Base-by-base conservation (phyloP, 2,888 invertebrate genomes). In the Temnothorax ravouxi region DNA sequence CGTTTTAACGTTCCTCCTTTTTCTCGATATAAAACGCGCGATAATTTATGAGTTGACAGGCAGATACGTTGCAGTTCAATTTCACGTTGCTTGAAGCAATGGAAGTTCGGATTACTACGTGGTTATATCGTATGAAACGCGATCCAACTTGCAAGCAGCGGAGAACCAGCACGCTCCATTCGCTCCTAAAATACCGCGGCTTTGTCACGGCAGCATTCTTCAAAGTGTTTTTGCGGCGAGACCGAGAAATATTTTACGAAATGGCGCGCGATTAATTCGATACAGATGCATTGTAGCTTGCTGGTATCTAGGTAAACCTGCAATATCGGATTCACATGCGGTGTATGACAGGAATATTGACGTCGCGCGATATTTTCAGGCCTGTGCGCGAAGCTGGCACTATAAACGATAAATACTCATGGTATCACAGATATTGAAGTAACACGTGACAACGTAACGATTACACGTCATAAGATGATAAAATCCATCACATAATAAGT, bases 131-230 rank as follows among this genome's bases (percentile, higher is more conserved):
- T 54, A 69, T 69, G 77, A 69, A 77, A 77, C 44, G 54, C 69
- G 77, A 77, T 56, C 77, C 69, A 69, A 77, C n/a, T 67, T 69
- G 54, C 56, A 21, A 50, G 54, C 77, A 44, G 69, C 54, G 29
- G 54, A 44, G 54, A 44, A 66, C 67, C 77, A n/a, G n/a, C 77
- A 44, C 69, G 54, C 69, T 69, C 41, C n/a, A 44, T 77, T 69
- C 77, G 77, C 69, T 77, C 77, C 77, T 67, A 77, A 77, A 77
- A 77, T 77, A 77, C 44, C 69, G 69, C 69, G 54, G 69, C 77
- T 69, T 77, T 77, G 77, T 69, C 69, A 44, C 56, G 69, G 15
- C 44, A 77, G 77, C 69, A 77, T 77, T 77, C 69, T 69, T 69
- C 44, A 69, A 69, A 77, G 56, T 77, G 56, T 77, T 69, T 67